Percentiles rank a stretch among this genome's conserved stretches.
Conservation (phyloP, 2,797 vertebrate species). For the Gallinago solitaria region DNA sequence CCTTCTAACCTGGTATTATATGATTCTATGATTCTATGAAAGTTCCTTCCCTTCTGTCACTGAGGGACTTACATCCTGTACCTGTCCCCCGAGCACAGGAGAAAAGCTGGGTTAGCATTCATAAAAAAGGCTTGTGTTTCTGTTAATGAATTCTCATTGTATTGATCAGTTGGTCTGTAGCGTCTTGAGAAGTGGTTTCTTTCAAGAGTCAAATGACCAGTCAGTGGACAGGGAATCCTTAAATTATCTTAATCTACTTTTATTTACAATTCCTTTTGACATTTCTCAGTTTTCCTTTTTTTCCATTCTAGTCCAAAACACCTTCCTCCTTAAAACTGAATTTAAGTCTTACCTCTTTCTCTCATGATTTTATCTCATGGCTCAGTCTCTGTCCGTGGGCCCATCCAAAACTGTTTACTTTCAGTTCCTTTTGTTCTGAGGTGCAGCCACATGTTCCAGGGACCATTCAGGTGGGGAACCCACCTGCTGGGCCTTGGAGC, state of each 20-base stretch:
- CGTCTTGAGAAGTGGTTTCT: background rate
- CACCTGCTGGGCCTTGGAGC: conserved; percentile 57
- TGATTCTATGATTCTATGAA: background rate
- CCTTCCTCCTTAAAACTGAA: background rate
- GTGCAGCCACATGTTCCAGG: conserved; percentile 19
- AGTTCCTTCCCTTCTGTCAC: background rate
- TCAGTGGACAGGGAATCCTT: background rate
- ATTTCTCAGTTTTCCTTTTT: background rate
- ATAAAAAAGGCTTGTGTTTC: background rate
- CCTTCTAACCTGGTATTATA: background rate
- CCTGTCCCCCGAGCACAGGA: background rate
- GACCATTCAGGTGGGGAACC: conserved; percentile 42
- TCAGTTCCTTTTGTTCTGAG: conserved; percentile 36
- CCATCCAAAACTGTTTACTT: background rate
- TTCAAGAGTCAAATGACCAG: background rate
- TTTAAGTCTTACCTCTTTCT: background rate
- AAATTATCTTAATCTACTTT: background rate
- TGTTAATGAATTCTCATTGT: background rate
- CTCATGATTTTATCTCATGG: conserved; percentile 9
- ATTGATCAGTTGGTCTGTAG: background rate
- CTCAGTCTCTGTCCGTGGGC: background rate
- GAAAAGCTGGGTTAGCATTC: background rate
- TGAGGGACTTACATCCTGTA: background rate
- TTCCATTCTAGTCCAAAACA: background rate
- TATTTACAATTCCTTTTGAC: background rate